Conservation (phyloP, 2,113 vertebrate species). For the Rhadina sibilatrix region DNA sequence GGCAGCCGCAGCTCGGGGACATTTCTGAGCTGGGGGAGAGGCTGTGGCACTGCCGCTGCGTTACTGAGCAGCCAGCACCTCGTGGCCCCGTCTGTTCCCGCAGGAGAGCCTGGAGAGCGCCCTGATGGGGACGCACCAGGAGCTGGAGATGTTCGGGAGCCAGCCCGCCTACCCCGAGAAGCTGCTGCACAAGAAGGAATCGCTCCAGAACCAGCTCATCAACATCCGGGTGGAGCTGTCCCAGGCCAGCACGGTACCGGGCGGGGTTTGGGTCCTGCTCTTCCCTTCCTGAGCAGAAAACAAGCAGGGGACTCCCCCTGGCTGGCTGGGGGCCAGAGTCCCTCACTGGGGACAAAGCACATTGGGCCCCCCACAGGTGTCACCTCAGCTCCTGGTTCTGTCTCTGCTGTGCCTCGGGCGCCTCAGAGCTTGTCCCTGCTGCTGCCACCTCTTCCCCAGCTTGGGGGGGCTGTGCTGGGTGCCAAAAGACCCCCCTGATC, state of each 20-base stretch:
- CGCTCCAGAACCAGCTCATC: conserved; percentile 93
- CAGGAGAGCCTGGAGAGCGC: conserved; percentile 92
- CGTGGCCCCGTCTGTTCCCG: neutral
- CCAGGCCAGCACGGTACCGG: conserved; percentile 88
- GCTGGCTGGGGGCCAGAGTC: neutral
- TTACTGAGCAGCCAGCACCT: neutral
- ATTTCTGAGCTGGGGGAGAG: neutral
- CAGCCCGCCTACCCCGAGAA: conserved; percentile 86
- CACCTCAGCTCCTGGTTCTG: neutral
- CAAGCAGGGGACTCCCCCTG: neutral
- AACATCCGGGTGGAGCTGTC: conserved; percentile 93
- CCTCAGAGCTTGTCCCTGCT: neutral
- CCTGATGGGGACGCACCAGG: conserved; percentile 93
- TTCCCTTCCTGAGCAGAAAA: neutral
- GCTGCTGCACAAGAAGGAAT: conserved; percentile 89
- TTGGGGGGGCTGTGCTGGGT: accelerated
- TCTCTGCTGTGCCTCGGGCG: accelerated
- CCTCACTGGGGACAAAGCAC: neutral
- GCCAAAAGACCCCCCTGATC: neutral
- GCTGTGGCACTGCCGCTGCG: accelerated
- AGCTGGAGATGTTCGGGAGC: conserved; percentile 89
- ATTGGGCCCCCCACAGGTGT: neutral
- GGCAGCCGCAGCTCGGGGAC: accelerated
- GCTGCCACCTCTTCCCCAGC: neutral
- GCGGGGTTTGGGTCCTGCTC: accelerated